phyloP scores from a whole-genome alignment of 2,113 vertebrate genomes.

The Chionodraco myersi region DNA sequence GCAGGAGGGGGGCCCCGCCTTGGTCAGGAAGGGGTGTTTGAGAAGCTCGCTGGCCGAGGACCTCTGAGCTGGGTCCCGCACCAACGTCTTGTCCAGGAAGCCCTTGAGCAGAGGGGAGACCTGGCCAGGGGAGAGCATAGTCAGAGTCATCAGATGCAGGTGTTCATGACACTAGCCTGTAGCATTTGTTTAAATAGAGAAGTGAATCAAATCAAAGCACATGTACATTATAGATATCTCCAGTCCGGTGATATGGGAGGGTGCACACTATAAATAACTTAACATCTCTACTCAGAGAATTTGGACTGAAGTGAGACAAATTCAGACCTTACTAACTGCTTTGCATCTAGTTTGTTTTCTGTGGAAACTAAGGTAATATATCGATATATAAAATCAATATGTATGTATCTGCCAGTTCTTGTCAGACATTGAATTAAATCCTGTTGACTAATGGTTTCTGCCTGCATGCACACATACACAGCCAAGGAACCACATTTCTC shows the following conservation, averaged over 20 bases:
- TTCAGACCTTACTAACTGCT: neutral
- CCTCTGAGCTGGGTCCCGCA: conserved; percentile 90
- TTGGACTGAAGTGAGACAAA: neutral
- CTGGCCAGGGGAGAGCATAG: conserved; percentile 62
- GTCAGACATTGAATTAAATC: neutral
- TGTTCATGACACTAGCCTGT: neutral
- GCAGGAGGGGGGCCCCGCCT: conserved; percentile 90
- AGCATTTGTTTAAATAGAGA: neutral
- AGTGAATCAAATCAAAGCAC: neutral
- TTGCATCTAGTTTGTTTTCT: too few species aligned
- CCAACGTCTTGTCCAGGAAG: conserved; percentile 93
- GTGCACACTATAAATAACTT: neutral
- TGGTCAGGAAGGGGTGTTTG: conserved; percentile 91
- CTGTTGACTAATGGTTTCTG: neutral
- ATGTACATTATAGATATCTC: neutral
- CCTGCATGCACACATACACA: neutral
- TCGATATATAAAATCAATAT: too few species aligned
- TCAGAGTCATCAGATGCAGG: neutral
- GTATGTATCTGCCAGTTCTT: neutral
- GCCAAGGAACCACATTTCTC: neutral
- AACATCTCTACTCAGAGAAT: neutral
- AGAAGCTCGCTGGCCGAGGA: conserved; percentile 90
- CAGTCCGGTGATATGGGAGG: neutral
- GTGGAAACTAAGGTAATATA: too few species aligned
- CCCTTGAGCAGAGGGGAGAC: conserved; percentile 92